A percentile compares a stretch with the other conserved stretches of the same genome.
These are phyloP conservation scores for Dynastes maya DNA, from an alignment of 2,888 invertebrate species.

Conservation along the genomic window DNA sequence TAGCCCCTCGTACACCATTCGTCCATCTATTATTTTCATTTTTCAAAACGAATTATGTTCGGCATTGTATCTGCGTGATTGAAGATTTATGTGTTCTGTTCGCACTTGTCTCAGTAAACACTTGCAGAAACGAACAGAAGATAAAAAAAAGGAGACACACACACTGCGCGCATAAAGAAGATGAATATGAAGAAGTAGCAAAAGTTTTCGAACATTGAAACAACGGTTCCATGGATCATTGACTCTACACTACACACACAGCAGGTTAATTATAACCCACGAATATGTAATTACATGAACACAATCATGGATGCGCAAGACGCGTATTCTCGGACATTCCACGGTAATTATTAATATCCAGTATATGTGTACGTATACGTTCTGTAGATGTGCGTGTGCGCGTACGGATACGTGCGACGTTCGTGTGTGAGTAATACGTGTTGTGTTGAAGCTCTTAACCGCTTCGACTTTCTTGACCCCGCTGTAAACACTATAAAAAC, in stretches of 20 bases:
- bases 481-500: constrained; percentile 54
- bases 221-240: constrained; percentile 65
- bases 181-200: constrained; percentile 52
- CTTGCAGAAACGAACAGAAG: constrained; percentile 22
- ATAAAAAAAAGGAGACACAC: background rate
- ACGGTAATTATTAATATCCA: constrained; percentile 63
- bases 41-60: constrained; percentile 11
- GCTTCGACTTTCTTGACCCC: constrained; percentile 56
- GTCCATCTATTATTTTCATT: background rate
- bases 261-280: constrained; percentile 70
- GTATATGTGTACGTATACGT: constrained; percentile 51
- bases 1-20: background rate
- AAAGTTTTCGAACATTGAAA: constrained; percentile 56
- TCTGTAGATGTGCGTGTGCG: constrained; percentile 23
- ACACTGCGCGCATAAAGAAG: constrained; percentile 31
- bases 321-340: constrained; percentile 62
- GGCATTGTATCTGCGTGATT: constrained; percentile 43
- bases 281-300: constrained; percentile 70
- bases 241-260: constrained; percentile 62
- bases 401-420: background rate
- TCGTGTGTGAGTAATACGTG: constrained; percentile 30
- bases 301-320: constrained; percentile 67
- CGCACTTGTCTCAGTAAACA: constrained; percentile 43
- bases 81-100: constrained; percentile 42
- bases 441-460: constrained; percentile 53